phyloP scores from a whole-genome alignment of 2,797 vertebrate genomes.

The Cephalopachus bancanus region DNA sequence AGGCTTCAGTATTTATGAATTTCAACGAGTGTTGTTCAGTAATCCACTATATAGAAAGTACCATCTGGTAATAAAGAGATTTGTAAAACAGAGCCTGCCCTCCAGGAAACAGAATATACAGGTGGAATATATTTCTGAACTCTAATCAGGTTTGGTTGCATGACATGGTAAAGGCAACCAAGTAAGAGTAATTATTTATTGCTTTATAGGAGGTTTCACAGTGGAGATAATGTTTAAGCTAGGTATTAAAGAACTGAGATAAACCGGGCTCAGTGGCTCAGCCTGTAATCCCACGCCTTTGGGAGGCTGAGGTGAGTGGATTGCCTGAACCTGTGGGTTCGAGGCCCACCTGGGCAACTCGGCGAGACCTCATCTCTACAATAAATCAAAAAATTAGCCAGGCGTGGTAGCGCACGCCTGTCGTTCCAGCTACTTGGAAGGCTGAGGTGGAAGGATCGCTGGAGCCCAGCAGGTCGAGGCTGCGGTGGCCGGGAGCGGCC shows the following conservation, averaged over 20 bases:
- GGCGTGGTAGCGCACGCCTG: no score
- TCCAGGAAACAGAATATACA: background rate
- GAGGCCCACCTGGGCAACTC: no score
- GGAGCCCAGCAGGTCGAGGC: no score
- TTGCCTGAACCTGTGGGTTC: no score
- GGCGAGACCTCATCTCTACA: no score
- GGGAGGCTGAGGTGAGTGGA: no score
- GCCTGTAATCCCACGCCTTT: no score
- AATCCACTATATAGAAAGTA: slow-evolving; percentile 16
- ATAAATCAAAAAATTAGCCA: no score
- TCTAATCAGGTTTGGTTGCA: slow-evolving; percentile 47
- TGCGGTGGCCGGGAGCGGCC: no score
- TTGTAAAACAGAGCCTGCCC: background rate
- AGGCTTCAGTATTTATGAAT: slow-evolving; percentile 8
- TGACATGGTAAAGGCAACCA: background rate
- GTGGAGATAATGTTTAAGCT: background rate
- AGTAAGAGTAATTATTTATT: background rate
- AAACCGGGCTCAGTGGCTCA: no score
- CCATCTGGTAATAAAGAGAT: background rate
- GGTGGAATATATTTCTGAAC: background rate
- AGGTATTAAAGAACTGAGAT: background rate
- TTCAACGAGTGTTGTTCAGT: slow-evolving; percentile 50
- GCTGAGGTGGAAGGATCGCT: no score
- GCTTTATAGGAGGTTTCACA: slow-evolving; percentile 47
- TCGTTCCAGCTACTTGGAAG: no score